Evolutionary conservation across 2,113 vertebrate species (phyloP).

Genomic region (Hemiscyllium ocellatum): DNA sequence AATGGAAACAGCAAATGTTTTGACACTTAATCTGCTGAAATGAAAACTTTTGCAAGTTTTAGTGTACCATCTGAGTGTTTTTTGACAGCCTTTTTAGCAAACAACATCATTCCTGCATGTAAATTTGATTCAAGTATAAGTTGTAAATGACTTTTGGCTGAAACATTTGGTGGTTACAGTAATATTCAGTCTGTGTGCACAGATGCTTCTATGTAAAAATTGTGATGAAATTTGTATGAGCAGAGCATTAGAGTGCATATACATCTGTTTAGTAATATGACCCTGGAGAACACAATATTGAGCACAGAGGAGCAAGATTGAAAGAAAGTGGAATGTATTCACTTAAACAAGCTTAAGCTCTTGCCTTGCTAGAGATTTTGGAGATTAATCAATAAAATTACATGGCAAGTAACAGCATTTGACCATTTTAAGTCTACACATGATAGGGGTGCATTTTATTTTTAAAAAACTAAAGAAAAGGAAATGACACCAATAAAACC

Average conservation of each 20-base stretch:
- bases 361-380: background rate
- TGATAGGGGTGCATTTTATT: background rate
- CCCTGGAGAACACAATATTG: background rate
- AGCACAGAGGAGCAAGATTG: background rate
- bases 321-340: background rate
- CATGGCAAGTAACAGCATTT: background rate
- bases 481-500: background rate
- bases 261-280: background rate
- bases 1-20: background rate
- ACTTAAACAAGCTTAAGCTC: background rate
- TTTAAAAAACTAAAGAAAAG: background rate
- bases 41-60: background rate
- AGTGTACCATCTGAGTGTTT: background rate
- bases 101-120: background rate
- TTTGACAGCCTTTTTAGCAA: background rate
- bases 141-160: background rate
- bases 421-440: background rate
- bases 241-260: background rate
- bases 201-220: background rate
- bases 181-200: background rate
- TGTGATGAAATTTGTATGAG: background rate
- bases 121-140: background rate
- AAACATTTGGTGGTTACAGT: background rate
- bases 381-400: background rate
- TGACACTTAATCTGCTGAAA: background rate